These are phyloP conservation scores for Vireo griseus DNA, from an alignment of 2,797 vertebrate species.

Conservation along the genomic window DNA sequence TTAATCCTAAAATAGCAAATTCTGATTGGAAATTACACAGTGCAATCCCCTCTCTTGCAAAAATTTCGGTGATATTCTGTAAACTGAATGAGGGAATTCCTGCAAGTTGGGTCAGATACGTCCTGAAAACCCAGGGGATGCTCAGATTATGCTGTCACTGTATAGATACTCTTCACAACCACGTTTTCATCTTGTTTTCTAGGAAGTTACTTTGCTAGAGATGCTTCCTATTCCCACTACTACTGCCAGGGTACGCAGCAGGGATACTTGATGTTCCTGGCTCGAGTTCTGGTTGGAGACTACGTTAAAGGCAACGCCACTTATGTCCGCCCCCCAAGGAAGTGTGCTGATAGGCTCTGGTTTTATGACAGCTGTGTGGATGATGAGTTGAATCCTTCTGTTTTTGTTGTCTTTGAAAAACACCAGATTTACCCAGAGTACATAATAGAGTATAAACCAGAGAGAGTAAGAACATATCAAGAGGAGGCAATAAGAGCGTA, in stretches of 20 bases:
- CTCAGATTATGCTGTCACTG: background rate
- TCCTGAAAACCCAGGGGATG: background rate
- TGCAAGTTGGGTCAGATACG: background rate
- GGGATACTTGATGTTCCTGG: slow-evolving; percentile 63
- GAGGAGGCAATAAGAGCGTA: background rate
- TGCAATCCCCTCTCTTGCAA: background rate
- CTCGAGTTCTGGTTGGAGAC: slow-evolving; percentile 71
- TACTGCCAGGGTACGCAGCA: background rate
- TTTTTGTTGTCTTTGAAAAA: slow-evolving; percentile 89
- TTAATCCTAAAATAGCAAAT: background rate
- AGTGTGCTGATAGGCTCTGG: background rate
- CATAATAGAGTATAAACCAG: slow-evolving; percentile 76
- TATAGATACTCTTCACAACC: background rate
- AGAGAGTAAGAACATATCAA: background rate
- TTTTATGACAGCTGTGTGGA: slow-evolving; percentile 88
- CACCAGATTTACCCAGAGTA: slow-evolving; percentile 90
- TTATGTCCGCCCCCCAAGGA: slow-evolving; percentile 1
- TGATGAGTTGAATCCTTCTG: slow-evolving; percentile 64
- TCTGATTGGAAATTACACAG: background rate
- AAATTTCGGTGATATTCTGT: background rate
- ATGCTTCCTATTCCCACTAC: slow-evolving; percentile 65
- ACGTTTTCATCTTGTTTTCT: background rate
- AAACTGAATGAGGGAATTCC: background rate
- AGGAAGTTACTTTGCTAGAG: slow-evolving; percentile 77
- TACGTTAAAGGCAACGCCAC: background rate